These are phyloP conservation scores for Diloba caeruleocephala DNA, from an alignment of 2,888 invertebrate genomes.

Conservation along the genomic window DNA sequence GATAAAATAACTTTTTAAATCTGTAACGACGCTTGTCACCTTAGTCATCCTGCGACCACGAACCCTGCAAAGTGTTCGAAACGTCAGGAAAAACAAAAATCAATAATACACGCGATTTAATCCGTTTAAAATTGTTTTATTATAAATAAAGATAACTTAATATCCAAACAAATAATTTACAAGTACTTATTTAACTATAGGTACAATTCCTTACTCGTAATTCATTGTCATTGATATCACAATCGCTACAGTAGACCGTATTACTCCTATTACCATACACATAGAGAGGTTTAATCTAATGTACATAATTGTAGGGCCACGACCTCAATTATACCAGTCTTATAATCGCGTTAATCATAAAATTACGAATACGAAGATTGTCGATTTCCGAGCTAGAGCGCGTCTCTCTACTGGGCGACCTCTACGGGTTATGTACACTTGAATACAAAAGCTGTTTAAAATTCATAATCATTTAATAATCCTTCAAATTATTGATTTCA, in stretches of 20 bases:
- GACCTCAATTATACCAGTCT: conserved; percentile 76
- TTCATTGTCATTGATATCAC: conserved; percentile 43
- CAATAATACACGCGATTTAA: no score
- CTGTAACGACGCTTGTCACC: no score
- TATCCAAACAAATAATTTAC: conserved; percentile 17
- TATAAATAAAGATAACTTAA: conserved; percentile 32
- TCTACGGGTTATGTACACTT: conserved; percentile 61
- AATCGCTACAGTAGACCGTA: conserved; percentile 33
- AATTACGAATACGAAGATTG: conserved; percentile 76
- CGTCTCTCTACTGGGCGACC: conserved; percentile 59
- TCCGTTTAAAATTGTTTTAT: no score
- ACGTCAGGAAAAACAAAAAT: no score
- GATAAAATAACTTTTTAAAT: no score
- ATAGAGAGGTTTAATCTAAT: conserved; percentile 57
- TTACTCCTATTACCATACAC: conserved; percentile 40
- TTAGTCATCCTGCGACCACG: no score
- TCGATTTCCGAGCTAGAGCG: conserved; percentile 70
- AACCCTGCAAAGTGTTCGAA: no score
- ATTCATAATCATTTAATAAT: neutral
- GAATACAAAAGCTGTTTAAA: conserved; percentile 33
- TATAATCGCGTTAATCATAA: conserved; percentile 79
- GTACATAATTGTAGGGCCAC: conserved; percentile 70
- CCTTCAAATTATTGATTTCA: conserved; percentile 12
- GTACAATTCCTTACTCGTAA: conserved; percentile 23
- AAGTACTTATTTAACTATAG: conserved; percentile 17